Base-by-base conservation (phyloP, 2,113 vertebrate species). In the Dolichallabes microphthalmus region DNA sequence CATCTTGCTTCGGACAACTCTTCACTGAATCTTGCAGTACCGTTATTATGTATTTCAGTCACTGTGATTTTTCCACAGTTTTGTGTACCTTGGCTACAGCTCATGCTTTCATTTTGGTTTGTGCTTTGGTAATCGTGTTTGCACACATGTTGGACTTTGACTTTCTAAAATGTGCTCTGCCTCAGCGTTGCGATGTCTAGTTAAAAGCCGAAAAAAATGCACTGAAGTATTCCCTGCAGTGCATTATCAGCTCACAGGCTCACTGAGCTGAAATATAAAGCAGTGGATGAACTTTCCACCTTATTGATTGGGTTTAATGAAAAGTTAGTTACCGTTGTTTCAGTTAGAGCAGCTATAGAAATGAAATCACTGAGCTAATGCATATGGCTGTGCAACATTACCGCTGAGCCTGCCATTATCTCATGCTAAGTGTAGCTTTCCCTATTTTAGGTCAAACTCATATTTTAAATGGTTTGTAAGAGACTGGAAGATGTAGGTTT, bases 361-460 rank as follows among this genome's bases (percentile, higher is more conserved):
- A 83, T 81, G 35, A 66, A 86, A 84, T 85, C 12, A 2, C 77
- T 30, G 82, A 77, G 50, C 30, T 73, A 89, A 85, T 83, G 75
- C 39, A 39, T 35, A 55, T 58, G 27, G 84, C 66, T 45, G 53
- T 58, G 68, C 64, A 50, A 78, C 45, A 68, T 83, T 17, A 75
- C n/a, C 3, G 52, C 73, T 75, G n/a, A 79, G 15, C 39, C 22
- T 71, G 2, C 66, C 11, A 11, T 39, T 71, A 39, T 35, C 68
- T 71, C 32, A 39, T 71, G 68, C 19, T 11, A 71, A 39, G 3
- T 3, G 8, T 22, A 39, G 32, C 32, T 20, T 32, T 35, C 32
- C 3, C 8, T 69, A 20, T 3, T 69, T 35, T 69, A 39, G 32
- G 68, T 39, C 68, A 69, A 20, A 3, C 17, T 35, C 19, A 20